Conservation (phyloP, 1,140 invertebrate species). For the Euschistus heros region DNA sequence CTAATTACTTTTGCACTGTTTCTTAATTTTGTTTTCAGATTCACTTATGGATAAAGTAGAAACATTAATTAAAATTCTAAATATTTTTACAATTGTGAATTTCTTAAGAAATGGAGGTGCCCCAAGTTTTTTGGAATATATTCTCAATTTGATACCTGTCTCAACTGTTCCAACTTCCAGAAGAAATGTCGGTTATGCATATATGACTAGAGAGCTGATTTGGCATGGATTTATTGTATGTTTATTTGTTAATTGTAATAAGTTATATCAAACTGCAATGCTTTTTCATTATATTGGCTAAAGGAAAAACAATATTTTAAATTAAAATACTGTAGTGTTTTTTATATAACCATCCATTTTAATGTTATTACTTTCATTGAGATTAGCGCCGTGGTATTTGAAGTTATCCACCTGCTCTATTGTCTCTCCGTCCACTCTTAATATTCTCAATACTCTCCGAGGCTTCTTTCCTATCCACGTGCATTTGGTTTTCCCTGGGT, state of each 20-base stretch:
- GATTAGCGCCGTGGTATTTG: too few species aligned
- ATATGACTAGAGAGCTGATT: constrained; percentile 51
- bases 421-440: too few species aligned
- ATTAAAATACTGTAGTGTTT: too few species aligned
- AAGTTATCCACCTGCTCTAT: too few species aligned
- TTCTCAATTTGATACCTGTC: constrained; percentile 41
- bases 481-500: too few species aligned
- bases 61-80: constrained; percentile 41
- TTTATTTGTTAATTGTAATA: constrained; percentile 9
- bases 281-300: constrained; percentile 15
- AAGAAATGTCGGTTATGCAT: constrained; percentile 44
- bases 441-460: too few species aligned
- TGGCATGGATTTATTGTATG: constrained; percentile 58
- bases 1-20: too few species aligned
- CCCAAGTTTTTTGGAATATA: constrained; percentile 45
- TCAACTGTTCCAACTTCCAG: constrained; percentile 38
- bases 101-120: constrained; percentile 49
- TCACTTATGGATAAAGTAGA: constrained; percentile 31
- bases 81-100: constrained; percentile 47
- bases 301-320: constrained; percentile 24
- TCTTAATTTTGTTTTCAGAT: too few species aligned
- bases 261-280: too few species aligned
- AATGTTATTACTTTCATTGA: too few species aligned
- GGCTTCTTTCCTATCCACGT: too few species aligned
- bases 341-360: too few species aligned